Evolutionary conservation across 2,888 invertebrate species (phyloP).

Genomic region (Axea sp.): DNA sequence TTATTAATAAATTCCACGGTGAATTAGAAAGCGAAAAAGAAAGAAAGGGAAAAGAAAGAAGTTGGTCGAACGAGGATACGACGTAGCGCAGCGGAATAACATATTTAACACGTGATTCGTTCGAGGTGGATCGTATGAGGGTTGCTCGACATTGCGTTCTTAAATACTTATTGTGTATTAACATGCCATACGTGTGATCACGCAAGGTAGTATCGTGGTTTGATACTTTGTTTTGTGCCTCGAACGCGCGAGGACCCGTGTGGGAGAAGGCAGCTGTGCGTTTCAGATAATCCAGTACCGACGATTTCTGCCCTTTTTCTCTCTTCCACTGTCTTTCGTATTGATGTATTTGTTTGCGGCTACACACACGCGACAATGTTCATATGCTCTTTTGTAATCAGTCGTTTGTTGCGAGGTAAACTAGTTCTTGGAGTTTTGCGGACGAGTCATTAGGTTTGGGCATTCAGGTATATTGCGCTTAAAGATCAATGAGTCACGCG

Average conservation of each 20-base stretch:
- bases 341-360: conserved; percentile 47
- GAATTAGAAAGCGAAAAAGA: conserved; percentile 34
- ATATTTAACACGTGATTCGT: conserved; percentile 52
- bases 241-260: conserved; percentile 67
- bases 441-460: no score
- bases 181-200: conserved; percentile 75
- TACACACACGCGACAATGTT: conserved; percentile 54
- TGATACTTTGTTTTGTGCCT: conserved; percentile 70
- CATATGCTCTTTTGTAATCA: conserved; percentile 32
- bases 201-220: conserved; percentile 73
- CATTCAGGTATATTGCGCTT: no score
- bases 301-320: conserved; percentile 61
- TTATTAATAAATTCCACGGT: conserved; percentile 42
- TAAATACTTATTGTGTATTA: conserved; percentile 77
- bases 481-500: no score
- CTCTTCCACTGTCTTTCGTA: conserved; percentile 41
- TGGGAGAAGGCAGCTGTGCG: conserved; percentile 75
- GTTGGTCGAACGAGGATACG: conserved; percentile 16
- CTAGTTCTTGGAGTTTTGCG: no score
- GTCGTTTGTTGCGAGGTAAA: conserved; percentile 19
- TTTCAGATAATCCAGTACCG: conserved; percentile 69
- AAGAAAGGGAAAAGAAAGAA: background rate
- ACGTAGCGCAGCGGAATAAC: conserved; percentile 11
- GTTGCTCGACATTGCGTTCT: conserved; percentile 61
- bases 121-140: conserved; percentile 37